These are phyloP conservation scores for Drosophila subobscura DNA, from an alignment of 1,140 invertebrate species.

Conservation along the genomic window DNA sequence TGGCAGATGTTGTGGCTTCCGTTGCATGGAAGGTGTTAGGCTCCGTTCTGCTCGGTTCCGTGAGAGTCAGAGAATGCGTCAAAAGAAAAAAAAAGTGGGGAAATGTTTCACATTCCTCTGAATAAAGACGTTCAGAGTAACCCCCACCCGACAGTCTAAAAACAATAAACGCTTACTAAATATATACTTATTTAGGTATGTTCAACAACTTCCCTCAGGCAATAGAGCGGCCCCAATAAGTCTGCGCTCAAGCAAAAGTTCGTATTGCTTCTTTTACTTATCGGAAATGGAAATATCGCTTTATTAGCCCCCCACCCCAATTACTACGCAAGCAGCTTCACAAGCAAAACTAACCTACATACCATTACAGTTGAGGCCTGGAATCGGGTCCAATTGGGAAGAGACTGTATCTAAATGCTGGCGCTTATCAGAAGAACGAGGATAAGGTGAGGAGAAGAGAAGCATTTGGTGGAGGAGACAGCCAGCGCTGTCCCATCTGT, in stretches of 20 bases:
- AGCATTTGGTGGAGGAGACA: too few species aligned
- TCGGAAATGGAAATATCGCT: conserved; percentile 18
- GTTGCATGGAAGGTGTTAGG: conserved; percentile 39
- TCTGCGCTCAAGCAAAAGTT: conserved; percentile 8
- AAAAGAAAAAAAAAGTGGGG: conserved; percentile 40
- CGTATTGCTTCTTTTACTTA: conserved; percentile 4
- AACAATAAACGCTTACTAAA: too few species aligned
- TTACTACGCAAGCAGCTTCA: conserved; percentile 17
- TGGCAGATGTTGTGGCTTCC: conserved; percentile 56
- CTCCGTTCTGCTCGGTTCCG: conserved; percentile 29
- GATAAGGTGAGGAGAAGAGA: conserved; percentile 23
- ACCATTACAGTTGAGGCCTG: conserved; percentile 28
- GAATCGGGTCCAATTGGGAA: conserved; percentile 22
- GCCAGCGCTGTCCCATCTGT: too few species aligned
- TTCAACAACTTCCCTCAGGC: conserved; percentile 38
- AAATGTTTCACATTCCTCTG: not conserved
- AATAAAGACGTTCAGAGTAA: too few species aligned
- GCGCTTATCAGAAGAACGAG: conserved; percentile 64
- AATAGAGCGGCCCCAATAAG: conserved; percentile 26
- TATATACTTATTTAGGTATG: not conserved
- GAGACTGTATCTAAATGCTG: conserved; percentile 69
- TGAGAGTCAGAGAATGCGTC: conserved; percentile 45
- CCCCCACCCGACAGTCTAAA: too few species aligned
- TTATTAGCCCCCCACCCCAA: conserved; percentile 16
- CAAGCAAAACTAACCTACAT: conserved; percentile 27